Evolutionary conservation across 2,797 vertebrate genomes (phyloP), one percentile per base, ranked within the genome.

Genomic region (Kryptolebias ocellatus): DNA sequence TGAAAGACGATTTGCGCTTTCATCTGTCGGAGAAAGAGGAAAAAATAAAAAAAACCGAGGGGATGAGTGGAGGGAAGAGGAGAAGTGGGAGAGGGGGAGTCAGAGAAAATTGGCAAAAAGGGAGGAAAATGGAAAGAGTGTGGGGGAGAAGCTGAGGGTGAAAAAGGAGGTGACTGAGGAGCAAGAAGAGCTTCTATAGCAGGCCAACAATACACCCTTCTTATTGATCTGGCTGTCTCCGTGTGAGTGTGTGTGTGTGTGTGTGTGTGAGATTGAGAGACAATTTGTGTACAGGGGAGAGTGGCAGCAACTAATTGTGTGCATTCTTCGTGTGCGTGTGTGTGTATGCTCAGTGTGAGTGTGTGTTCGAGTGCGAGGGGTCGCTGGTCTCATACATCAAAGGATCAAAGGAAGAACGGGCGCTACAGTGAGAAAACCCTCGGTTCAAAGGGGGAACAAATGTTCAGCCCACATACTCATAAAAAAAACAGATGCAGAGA

Each of bases 1-100:
- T 79, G 42, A 20, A 74, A 76, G 84, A 90, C 83, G 85, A 87
- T 90, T 86, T 89, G 72, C 64, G 79, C 90, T 92, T 92, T 92
- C 86, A 91, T 92, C 89, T 92, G 83, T 66, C 63, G 72, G 74
- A 80, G 86, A 52, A 60, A 65, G 3, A 62, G 70, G 20, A 24
- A 24, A 24, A 24, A 24, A 24, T 24, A 24, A 24, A 74, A 77
- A 83, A 73, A 57, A 37, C 1, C 47, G 56, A 54, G 59, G 67
- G 52, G 68, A 59, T 1, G 55, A 59, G 69, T 16, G 42, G 69
- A 65, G 63, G 49, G 56, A 49, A 45, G 55, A 50, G 46, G 44
- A 58, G 68, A 75, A 60, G 57, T 27, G 53, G 42, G 56, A 68
- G 74, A 20, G 60, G 58, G 63, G 45, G 62, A 39, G 54, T 57